Evolutionary conservation across 2,797 vertebrate species (phyloP).

Genomic region (Xerus rutilus): DNA sequence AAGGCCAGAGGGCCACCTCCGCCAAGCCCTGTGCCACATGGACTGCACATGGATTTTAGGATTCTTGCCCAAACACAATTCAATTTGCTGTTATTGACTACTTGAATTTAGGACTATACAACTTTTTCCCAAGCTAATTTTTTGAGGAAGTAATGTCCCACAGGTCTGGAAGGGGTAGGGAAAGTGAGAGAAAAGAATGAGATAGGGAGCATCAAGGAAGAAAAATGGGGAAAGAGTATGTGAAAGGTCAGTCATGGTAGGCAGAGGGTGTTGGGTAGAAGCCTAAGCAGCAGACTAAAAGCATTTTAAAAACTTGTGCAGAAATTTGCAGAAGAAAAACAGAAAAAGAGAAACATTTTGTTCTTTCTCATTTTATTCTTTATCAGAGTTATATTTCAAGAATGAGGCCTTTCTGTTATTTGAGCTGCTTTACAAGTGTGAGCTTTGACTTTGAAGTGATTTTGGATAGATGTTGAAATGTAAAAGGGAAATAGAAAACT

Average conservation of each 20-base stretch:
- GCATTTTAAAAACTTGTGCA: not conserved
- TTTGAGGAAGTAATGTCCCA: constrained; percentile 27
- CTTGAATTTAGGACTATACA: constrained; percentile 52
- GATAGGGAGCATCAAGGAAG: not conserved
- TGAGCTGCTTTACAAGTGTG: not conserved
- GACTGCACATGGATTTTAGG: not conserved
- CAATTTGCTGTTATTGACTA: constrained; percentile 19
- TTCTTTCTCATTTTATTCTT: constrained; percentile 20
- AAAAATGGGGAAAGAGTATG: not conserved
- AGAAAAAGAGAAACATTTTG: constrained; percentile 25
- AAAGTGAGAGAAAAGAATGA: constrained; percentile 39
- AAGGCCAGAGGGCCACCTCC: not conserved
- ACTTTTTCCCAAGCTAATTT: constrained; percentile 40
- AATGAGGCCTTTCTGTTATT: constrained; percentile 22
- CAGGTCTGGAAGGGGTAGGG: not conserved
- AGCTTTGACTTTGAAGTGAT: not conserved
- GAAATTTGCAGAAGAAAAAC: constrained; percentile 27
- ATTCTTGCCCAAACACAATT: not conserved
- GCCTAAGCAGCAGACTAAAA: not conserved
- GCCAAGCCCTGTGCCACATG: not conserved
- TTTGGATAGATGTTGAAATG: constrained; percentile 30
- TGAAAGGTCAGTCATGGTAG: not conserved
- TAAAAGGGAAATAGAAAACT: not conserved
- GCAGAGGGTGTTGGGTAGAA: not conserved
- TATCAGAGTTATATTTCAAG: constrained; percentile 38